These are phyloP conservation scores for Pelmatolapia mariae DNA, from an alignment of 2,113 vertebrate genomes.

Conservation along the genomic window DNA sequence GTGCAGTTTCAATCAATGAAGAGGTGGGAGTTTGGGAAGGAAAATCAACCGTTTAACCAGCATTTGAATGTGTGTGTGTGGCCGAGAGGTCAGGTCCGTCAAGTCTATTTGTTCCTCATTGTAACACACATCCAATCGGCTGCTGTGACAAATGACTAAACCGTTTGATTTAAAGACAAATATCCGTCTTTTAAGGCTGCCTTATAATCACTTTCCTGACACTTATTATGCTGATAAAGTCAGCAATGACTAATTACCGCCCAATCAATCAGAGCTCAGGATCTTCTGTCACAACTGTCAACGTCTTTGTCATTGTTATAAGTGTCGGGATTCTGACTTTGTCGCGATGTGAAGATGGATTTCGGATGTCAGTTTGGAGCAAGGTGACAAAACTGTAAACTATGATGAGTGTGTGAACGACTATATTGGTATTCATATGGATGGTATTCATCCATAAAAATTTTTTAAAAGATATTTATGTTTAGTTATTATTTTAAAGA, in stretches of 20 bases:
- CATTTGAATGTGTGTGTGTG: slow-evolving; percentile 57
- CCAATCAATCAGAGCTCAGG: slow-evolving; percentile 40
- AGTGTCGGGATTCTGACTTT: not conserved
- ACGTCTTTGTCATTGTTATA: slow-evolving; percentile 25
- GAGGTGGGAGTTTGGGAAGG: slow-evolving; percentile 51
- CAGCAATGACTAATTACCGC: slow-evolving; percentile 17
- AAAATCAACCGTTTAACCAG: slow-evolving; percentile 51
- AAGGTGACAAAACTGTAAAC: not conserved
- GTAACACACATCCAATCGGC: not conserved
- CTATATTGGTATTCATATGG: no score
- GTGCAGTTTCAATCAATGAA: slow-evolving; percentile 62
- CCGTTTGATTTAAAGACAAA: not conserved
- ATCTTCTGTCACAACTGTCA: slow-evolving; percentile 36
- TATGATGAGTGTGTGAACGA: not conserved
- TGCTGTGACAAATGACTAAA: not conserved
- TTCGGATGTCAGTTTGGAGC: not conserved
- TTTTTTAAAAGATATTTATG: accelerated
- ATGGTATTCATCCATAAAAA: accelerated
- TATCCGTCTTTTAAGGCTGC: not conserved
- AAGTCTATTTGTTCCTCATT: not conserved
- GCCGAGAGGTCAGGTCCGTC: slow-evolving; percentile 42
- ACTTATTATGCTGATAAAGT: not conserved
- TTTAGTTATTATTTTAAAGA: not conserved
- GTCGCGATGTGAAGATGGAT: not conserved
- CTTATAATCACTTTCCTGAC: not conserved